Base-by-base conservation (phyloP, 2,113 vertebrate species). In the Cyanoliseus patagonus region DNA sequence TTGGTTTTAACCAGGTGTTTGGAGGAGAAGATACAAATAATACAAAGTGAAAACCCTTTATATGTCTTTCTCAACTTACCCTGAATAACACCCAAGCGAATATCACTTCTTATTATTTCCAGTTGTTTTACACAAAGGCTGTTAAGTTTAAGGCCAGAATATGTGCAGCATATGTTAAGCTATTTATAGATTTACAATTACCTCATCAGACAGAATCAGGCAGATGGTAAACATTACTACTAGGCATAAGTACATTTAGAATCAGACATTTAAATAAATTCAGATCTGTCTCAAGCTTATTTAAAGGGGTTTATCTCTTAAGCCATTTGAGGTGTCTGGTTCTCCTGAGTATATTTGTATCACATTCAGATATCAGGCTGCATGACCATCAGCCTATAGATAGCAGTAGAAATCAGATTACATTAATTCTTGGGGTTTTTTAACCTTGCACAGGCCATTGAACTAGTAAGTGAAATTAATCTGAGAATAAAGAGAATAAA, bases 201-300 rank as follows among this genome's bases (percentile, higher is more conserved):
- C 97, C 98, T 98, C 98, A 98, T 98, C 98, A 98, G 97, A 97
- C 97, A 96, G 97, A 97, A 96, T 97, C 96, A 98, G 97, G 97
- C 98, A 98, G 98, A 98, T 98, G 98, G 98, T 97, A 98, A 98
- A 98, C 98, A 98, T 97, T 97, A 98, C 97, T 96, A 92, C 95
- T 97, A 98, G 97, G 96, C 97, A 95, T 97, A 98, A 95, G 96
- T 97, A 97, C 98, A 97, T 98, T 98, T 95, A 97, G 97, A 98
- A 98, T 98, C 98, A 98, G 98, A 98, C 98, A 98, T 98, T 98
- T 98, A 98, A 98, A 98, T 98, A 98, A 98, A 99, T 99, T 98
- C 97, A 97, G 95, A 95, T 98, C 98, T 98, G 95, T 98, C 97
- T 98, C 98, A 97, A 98, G 98, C 98, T 98, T 98, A 98, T 98